Base-by-base conservation (phyloP, 37 sponge, comb jelly and placozoan species). In the Lycopodina hypogea region DNA sequence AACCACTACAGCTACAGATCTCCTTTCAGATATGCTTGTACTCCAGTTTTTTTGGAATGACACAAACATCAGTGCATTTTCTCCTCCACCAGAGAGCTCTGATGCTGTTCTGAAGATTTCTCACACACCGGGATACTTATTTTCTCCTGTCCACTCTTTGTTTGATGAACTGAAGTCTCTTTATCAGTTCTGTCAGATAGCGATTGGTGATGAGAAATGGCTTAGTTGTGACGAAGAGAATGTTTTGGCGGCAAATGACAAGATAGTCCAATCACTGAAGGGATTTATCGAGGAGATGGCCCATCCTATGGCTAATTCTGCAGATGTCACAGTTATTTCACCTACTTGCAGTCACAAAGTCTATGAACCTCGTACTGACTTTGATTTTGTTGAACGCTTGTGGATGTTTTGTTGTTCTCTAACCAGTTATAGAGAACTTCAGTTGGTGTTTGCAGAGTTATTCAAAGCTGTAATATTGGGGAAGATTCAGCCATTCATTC, bases 351-450 rank as follows among this genome's bases (percentile, higher is more conserved):
- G 24, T 2, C n/a, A 62, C 34, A 58, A 48, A 12, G 26, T 68
- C 0, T 89, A 45, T 29, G 79, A 79, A 36, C 38, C 75, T 15
- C 32, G 89, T 14, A 50, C 57, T 30, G 75, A 89, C 40, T 40
- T 89, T 0, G 89, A 89, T 33, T 89, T 89, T 79, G 38, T 68
- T 14, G 89, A 79, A 45, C 78, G 58, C 29, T 61, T 89, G 63
- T 89, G 89, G 89, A 40, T 79, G 75, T 89, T 89, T 59, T 30
- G 56, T 17, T 65, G 75, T 33, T 69, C 78, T 61, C 75, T 69
- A 14, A 33, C 53, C n/a, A 78, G 80, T 32, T 18, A 72, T 18
- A 75, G 53, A 21, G 89, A 89, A 34, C 76, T 89, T 0, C 48
- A 66, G 35, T 36, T 70, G 2, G 59, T 57, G 33, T 60, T 89